Evolutionary conservation across 2,888 invertebrate genomes (phyloP), one percentile per base, ranked within the genome.

Genomic region (Stegophylla sp.): DNA sequence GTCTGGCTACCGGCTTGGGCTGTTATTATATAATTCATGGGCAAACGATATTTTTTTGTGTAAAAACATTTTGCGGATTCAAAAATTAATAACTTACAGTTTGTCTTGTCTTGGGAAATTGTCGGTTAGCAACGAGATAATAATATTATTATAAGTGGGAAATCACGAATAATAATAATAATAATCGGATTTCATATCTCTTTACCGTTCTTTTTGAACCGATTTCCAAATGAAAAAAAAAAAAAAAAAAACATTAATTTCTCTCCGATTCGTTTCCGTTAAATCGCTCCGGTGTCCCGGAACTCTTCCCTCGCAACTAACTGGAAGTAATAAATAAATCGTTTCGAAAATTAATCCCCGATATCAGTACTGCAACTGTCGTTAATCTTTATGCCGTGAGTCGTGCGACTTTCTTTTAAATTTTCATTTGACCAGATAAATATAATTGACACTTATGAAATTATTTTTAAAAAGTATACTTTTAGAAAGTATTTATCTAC

Each of bases 271-370:
- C 43, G 13, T 73, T 59, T 73, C 26, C 45, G 43, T 20, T 28
- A 12, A 73, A 43, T 59, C 7, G 3, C 26, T 56, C 10, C 7
- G 34, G 7, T 34, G 34, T 56, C 13, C 51, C 4, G n/a, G n/a
- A n/a, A n/a, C n/a, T 34, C 51, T 28, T 43, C 43, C 13, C 43
- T 23, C 10, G n/a, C 34, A 26, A 26, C 59, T 4, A 56, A 23
- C 56, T 56, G 1, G 12, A 43, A 72, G 56, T 72, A 59, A 72
- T 59, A 41, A 72, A n/a, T n/a, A n/a, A 56, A 56, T 72, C 43
- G 51, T 28, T 10, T 3, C 20, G 20, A 53, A 20, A 53, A 20
- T 56, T 1, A 23, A 56, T 56, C 12, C n/a, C n/a, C 12, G 20
- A 23, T 56, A 56, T 15, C 45, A 13, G 45, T 15, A 15, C 10